Evolutionary conservation across 2,888 invertebrate genomes (phyloP).

Genomic region (Rhagonycha lutea): DNA sequence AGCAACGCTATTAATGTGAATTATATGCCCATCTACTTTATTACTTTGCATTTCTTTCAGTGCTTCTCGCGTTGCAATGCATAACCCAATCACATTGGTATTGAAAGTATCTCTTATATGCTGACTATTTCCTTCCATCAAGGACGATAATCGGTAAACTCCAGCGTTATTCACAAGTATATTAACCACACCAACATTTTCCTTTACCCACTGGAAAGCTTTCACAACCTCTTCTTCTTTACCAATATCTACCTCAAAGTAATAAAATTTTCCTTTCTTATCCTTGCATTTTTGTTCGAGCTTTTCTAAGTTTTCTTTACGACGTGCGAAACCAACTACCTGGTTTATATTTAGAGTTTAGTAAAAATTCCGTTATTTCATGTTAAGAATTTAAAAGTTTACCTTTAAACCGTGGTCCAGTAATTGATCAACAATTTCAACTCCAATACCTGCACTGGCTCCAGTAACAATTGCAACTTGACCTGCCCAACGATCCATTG

Average conservation of each 20-base stretch:
- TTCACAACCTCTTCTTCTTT: neutral
- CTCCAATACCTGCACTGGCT: too few relatives aligned
- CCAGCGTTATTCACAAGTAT: neutral
- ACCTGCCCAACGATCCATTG: too few relatives aligned
- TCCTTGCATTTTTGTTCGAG: too few relatives aligned
- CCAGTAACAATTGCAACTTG: too few relatives aligned
- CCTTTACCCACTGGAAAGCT: neutral
- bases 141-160: neutral
- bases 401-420: too few relatives aligned
- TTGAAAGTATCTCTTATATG: neutral
- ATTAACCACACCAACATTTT: neutral
- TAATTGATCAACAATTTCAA: too few relatives aligned
- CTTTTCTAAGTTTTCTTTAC: too few relatives aligned
- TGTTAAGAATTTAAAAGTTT: too few relatives aligned
- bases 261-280: too few relatives aligned
- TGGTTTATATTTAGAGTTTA: too few relatives aligned
- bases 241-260: neutral
- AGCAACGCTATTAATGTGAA: neutral
- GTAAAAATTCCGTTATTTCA: too few relatives aligned
- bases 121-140: neutral
- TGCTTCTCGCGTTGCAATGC: neutral
- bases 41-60: neutral
- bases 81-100: neutral
- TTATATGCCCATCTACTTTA: neutral
- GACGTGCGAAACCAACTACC: too few relatives aligned